Percentiles rank a stretch among this genome's conserved stretches.
These are phyloP conservation scores for Zelostemma sp. DNA, from an alignment of 1,140 invertebrate species.

Conservation along the genomic window DNA sequence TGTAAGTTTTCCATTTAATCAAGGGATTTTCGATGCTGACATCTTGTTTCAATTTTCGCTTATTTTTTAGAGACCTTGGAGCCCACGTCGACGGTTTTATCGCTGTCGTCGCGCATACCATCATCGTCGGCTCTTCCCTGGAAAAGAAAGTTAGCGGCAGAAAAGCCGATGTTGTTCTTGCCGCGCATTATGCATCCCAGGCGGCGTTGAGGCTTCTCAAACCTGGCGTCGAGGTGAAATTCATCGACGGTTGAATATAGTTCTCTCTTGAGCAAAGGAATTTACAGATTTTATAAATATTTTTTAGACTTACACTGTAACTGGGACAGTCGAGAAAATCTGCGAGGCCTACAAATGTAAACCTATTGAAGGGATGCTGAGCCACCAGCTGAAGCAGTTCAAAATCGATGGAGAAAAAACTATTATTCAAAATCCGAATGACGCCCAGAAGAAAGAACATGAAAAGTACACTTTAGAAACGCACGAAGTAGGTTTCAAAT, in stretches of 20 bases:
- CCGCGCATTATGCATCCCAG: constrained; percentile 95
- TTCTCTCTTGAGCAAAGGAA: too few species aligned
- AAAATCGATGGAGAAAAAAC: constrained; percentile 99
- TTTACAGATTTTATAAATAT: too few species aligned
- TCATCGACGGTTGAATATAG: background rate
- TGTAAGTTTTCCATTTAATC: too few species aligned
- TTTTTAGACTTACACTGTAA: constrained; percentile 91
- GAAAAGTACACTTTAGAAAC: constrained; percentile 97
- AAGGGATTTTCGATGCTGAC: too few species aligned
- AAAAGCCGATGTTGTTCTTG: constrained; percentile 95
- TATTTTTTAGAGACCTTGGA: constrained; percentile 89
- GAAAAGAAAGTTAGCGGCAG: constrained; percentile 83
- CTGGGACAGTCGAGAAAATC: constrained; percentile 93
- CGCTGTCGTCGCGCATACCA: constrained; percentile 96
- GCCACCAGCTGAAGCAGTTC: constrained; percentile 96
- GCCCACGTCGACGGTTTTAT: constrained; percentile 99
- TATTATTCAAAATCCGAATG: constrained; percentile 98
- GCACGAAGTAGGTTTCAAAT: constrained; percentile 77
- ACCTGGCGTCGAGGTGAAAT: constrained; percentile 86
- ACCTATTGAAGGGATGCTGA: constrained; percentile 98
- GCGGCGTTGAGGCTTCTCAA: constrained; percentile 93
- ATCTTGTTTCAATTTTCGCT: background rate
- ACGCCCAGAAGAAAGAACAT: constrained; percentile 97
- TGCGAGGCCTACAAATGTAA: constrained; percentile 95
- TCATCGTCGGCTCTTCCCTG: constrained; percentile 86